A percentile compares a stretch with the other conserved stretches of the same genome.
phyloP scores from a whole-genome alignment of 2,888 invertebrate genomes.

The Perizoma affinitatum region DNA sequence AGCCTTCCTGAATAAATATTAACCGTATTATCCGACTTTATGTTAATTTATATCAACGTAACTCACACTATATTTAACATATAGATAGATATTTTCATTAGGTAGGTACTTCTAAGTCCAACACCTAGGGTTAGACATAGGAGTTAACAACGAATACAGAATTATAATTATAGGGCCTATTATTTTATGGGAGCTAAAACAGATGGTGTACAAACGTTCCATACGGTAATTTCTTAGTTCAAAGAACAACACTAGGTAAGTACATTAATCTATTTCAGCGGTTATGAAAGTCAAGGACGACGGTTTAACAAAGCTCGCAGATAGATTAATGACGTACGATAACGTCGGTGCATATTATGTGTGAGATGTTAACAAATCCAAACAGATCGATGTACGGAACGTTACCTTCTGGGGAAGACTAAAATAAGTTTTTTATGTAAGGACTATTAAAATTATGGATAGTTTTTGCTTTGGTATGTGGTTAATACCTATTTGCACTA shows the following conservation, averaged over 20 bases:
- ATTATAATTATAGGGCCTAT: not conserved
- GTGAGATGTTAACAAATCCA: constrained; percentile 48
- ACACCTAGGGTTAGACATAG: too few relatives aligned
- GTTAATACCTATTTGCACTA: too few relatives aligned
- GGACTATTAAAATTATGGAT: constrained; percentile 9
- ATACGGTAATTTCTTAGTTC: constrained; percentile 18
- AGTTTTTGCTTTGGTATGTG: not conserved
- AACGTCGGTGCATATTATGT: constrained; percentile 44
- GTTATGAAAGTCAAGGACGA: constrained; percentile 45
- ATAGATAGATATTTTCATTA: too few relatives aligned
- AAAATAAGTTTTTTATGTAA: constrained; percentile 7
- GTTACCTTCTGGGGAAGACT: constrained; percentile 2
- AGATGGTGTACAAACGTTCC: not conserved
- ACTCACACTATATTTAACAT: too few relatives aligned
- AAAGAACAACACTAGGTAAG: constrained; percentile 14
- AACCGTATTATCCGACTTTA: constrained; percentile 12
- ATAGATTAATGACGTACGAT: constrained; percentile 50
- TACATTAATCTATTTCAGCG: constrained; percentile 38
- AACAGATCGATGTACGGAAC: constrained; percentile 24
- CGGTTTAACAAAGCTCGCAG: constrained; percentile 45
- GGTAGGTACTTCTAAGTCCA: too few relatives aligned
- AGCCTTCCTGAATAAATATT: constrained; percentile 39
- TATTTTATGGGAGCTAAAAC: not conserved
- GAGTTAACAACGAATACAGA: not conserved
- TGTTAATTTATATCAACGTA: too few relatives aligned